Conservation (phyloP, 2,797 vertebrate species). For the Acipenser oxyrinchus region DNA sequence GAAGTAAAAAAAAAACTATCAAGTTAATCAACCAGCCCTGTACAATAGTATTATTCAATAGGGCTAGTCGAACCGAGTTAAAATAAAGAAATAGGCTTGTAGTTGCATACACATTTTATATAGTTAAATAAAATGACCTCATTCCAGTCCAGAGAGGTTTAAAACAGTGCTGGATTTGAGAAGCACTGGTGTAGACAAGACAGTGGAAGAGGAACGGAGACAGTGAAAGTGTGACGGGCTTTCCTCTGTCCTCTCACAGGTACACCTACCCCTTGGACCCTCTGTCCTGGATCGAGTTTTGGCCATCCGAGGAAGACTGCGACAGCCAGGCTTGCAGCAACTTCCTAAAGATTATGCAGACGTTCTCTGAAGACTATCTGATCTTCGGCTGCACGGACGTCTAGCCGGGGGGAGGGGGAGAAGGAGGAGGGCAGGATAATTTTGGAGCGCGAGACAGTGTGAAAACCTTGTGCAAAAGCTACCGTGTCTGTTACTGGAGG, state of each 20-base stretch:
- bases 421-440: no score
- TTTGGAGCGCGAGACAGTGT: no score
- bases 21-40: no score
- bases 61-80: no score
- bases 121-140: conserved; percentile 14
- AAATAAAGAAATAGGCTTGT: neutral
- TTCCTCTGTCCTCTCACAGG: conserved; percentile 44
- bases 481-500: no score
- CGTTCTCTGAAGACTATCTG: no score
- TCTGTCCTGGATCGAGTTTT: conserved; percentile 68
- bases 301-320: conserved; percentile 59
- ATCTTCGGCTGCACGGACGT: no score
- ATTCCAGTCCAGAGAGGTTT: conserved; percentile 34
- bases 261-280: conserved; percentile 82
- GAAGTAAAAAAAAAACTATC: no score
- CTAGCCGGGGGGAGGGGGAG: no score
- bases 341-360: conserved; percentile 43
- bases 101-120: neutral
- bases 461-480: no score
- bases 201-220: neutral
- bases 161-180: neutral
- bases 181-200: neutral
- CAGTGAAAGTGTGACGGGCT: neutral
- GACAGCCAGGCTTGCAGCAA: conserved; percentile 36
- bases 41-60: no score